Evolutionary conservation across 2,797 vertebrate genomes (phyloP).

Genomic region (Lutjanus argentimaculatus): DNA sequence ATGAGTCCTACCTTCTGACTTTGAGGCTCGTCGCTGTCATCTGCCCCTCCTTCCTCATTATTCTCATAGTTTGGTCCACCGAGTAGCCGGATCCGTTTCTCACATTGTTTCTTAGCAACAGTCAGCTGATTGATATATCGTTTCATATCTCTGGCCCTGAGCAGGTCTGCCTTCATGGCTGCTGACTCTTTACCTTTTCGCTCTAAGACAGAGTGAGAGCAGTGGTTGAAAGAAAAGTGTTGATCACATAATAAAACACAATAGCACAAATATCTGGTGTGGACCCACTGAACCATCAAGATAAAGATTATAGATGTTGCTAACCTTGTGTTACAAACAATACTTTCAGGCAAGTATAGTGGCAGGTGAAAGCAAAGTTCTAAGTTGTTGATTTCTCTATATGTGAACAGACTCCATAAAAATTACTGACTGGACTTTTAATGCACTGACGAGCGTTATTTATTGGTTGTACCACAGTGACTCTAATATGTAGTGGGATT

Average conservation of each 20-base stretch:
- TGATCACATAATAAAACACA: not conserved
- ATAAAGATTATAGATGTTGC: not conserved
- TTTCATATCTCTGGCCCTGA: conserved; percentile 97
- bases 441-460: too few species aligned
- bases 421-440: too few species aligned
- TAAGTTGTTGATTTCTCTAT: not conserved
- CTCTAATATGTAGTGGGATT: too few species aligned
- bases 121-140: conserved; percentile 99
- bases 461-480: too few species aligned
- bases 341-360: not conserved
- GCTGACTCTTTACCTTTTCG: conserved; percentile 96
- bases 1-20: conserved; percentile 90
- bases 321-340: not conserved
- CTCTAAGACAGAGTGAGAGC: conserved; percentile 74
- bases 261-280: not conserved
- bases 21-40: conserved; percentile 91
- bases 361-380: not conserved
- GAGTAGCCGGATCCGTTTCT: conserved; percentile 94
- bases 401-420: not conserved
- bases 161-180: conserved; percentile 97
- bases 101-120: conserved; percentile 98
- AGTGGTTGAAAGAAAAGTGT: not conserved
- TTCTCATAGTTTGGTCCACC: conserved; percentile 96
- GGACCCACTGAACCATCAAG: not conserved
- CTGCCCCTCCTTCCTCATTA: conserved; percentile 80